Percentiles rank a stretch among this genome's conserved stretches.
These are phyloP conservation scores for Neomicropteryx cornuta DNA, from an alignment of 1,140 invertebrate genomes.

Conservation along the genomic window DNA sequence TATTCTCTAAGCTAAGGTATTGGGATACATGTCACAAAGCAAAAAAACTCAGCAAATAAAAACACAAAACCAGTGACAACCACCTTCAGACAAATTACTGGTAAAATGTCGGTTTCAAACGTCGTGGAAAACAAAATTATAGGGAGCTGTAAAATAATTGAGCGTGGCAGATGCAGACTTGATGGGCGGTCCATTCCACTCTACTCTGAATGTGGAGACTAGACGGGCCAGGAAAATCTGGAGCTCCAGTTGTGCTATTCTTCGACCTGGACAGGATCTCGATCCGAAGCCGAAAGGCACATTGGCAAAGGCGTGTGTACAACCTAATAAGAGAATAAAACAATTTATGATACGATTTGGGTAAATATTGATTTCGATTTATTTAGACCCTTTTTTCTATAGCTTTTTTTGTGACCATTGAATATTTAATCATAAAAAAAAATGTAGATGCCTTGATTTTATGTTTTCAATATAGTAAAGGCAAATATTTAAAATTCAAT, in stretches of 20 bases:
- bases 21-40: no score
- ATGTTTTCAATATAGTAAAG: no score
- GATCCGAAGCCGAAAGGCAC: constrained; percentile 51
- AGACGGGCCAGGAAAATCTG: constrained; percentile 50
- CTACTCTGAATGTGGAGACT: constrained; percentile 42
- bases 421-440: no score
- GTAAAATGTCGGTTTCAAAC: no score
- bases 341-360: no score
- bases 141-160: constrained; percentile 27
- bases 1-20: no score
- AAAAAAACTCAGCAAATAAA: no score
- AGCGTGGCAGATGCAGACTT: constrained; percentile 18
- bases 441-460: no score
- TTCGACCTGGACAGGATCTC: constrained; percentile 43
- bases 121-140: constrained; percentile 32
- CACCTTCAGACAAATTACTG: no score
- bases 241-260: constrained; percentile 62
- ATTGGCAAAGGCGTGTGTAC: constrained; percentile 43
- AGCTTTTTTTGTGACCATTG: constrained; percentile 7
- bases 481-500: no score
- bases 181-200: constrained; percentile 34
- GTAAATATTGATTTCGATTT: constrained; percentile 1
- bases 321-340: constrained; percentile 30
- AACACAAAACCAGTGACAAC: no score
- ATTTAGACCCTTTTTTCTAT: no score